Conservation (phyloP, 2,797 vertebrate species). For the Sitta carolinensis region DNA sequence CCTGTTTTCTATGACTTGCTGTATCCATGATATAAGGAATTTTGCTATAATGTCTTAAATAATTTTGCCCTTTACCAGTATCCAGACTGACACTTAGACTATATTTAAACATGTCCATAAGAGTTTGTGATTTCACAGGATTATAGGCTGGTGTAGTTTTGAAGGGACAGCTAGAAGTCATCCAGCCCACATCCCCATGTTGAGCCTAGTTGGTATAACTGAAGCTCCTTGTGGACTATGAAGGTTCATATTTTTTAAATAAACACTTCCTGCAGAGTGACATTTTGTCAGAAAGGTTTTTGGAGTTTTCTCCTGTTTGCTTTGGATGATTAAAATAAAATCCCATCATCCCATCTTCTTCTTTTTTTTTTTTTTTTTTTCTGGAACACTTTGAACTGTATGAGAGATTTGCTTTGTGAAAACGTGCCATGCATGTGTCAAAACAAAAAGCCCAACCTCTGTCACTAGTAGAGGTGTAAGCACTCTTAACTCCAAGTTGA, state of each 20-base stretch:
- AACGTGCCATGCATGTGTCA: background rate
- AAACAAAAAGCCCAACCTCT: background rate
- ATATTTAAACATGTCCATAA: background rate
- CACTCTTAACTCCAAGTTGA: background rate
- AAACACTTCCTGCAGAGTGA: background rate
- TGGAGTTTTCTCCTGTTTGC: background rate
- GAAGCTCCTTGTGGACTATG: background rate
- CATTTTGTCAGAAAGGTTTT: background rate
- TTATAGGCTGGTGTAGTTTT: background rate
- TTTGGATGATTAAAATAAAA: background rate
- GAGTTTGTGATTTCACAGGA: background rate
- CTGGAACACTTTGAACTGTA: background rate
- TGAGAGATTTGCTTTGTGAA: background rate
- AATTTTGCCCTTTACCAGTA: background rate
- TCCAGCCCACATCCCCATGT: background rate
- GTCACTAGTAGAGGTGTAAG: background rate
- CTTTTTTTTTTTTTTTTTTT: background rate
- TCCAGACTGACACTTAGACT: background rate
- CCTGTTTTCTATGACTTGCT: background rate
- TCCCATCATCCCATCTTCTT: background rate
- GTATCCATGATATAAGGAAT: background rate
- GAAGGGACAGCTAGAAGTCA: background rate
- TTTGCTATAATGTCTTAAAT: background rate
- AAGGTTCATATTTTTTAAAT: background rate
- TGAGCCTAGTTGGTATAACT: background rate